Percentiles rank a stretch among this genome's conserved stretches.
These are phyloP conservation scores for Ceramica pisi DNA, from an alignment of 2,888 invertebrate species.

Conservation along the genomic window DNA sequence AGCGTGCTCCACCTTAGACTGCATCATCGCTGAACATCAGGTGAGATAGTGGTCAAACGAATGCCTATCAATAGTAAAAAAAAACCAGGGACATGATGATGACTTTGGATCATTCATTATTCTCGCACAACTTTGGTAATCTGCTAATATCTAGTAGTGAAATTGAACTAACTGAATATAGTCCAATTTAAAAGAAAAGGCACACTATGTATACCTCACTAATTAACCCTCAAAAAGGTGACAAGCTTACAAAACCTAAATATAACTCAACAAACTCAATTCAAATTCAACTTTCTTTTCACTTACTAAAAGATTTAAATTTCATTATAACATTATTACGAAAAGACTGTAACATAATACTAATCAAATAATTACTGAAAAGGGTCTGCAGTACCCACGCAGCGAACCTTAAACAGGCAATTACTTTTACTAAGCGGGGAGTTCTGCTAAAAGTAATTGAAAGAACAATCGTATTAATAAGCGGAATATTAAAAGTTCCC, in stretches of 20 bases:
- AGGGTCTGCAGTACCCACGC: constrained; percentile 34
- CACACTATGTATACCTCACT: neutral
- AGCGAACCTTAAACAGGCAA: constrained; percentile 52
- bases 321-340: constrained; percentile 31
- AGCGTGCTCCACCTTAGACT: no score
- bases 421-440: constrained; percentile 50
- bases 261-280: constrained; percentile 7
- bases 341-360: constrained; percentile 41
- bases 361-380: constrained; percentile 52
- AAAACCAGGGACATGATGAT: no score
- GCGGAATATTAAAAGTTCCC: constrained; percentile 48
- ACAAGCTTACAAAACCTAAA: constrained; percentile 2
- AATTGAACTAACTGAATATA: neutral
- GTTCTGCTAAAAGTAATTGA: constrained; percentile 46
- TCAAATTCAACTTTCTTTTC: constrained; percentile 5
- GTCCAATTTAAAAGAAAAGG: neutral
- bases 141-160: no score
- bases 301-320: constrained; percentile 19
- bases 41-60: no score
- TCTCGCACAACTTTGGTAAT: no score
- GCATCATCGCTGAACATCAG: no score
- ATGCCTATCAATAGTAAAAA: no score
- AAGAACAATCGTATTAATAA: constrained; percentile 56
- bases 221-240: neutral
- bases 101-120: no score